Evolutionary conservation across 2,113 vertebrate species (phyloP).

Genomic region (Corythoichthys haematopterus): DNA sequence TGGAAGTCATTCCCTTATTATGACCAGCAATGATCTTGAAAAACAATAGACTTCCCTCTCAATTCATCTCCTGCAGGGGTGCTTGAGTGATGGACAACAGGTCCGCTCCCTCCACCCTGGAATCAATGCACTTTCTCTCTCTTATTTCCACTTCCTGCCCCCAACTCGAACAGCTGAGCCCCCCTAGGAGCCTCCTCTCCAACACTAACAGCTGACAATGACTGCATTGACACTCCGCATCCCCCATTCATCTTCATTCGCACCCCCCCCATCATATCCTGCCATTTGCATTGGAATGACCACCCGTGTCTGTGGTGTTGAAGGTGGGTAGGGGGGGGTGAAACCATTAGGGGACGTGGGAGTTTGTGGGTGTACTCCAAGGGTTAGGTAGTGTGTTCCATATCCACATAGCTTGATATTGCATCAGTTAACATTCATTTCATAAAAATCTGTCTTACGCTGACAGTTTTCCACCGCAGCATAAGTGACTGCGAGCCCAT

Average conservation of each 20-base stretch:
- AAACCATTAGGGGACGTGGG: not conserved
- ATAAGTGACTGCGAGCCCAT: slow-evolving; percentile 1
- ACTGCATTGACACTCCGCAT: slow-evolving; percentile 65
- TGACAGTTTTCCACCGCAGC: slow-evolving; percentile 4
- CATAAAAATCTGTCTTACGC: not conserved
- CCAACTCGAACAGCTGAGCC: slow-evolving; percentile 54
- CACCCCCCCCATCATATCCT: slow-evolving; percentile 68
- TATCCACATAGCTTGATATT: slow-evolving; percentile 19
- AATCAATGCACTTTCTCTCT: slow-evolving; percentile 34
- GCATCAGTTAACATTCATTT: slow-evolving; percentile 1
- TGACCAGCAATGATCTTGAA: not conserved
- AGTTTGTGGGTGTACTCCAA: slow-evolving; percentile 25
- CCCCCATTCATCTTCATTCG: slow-evolving; percentile 80
- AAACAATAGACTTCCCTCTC: not conserved
- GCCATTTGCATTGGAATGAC: slow-evolving; percentile 77
- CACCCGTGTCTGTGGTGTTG: slow-evolving; percentile 46
- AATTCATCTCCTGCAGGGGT: not conserved
- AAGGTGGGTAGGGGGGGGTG: slow-evolving; percentile 21
- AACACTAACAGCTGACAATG: slow-evolving; percentile 68
- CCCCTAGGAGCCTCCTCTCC: slow-evolving; percentile 57
- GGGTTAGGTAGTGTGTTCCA: not conserved
- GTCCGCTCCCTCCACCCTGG: slow-evolving; percentile 29
- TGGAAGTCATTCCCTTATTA: not conserved
- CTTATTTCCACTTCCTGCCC: slow-evolving; percentile 17
- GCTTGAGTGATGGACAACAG: slow-evolving; percentile 33